Evolutionary conservation across 2,888 invertebrate genomes (phyloP).

Genomic region (Trachelus stipa): DNA sequence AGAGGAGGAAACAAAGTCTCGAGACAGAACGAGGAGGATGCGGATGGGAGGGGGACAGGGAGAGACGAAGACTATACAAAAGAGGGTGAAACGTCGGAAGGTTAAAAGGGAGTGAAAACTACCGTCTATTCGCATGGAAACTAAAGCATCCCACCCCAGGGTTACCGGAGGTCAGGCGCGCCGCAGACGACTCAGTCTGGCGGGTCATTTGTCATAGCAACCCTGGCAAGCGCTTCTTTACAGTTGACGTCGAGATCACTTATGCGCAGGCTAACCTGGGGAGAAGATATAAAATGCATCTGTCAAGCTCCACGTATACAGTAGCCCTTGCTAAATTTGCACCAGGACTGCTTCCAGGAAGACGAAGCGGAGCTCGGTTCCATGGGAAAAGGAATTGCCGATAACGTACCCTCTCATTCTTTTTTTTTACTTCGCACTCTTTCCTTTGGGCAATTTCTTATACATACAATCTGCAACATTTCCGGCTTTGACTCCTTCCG

Average conservation of each 20-base stretch:
- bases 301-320: slow-evolving; percentile 37
- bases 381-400: background rate
- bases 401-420: background rate
- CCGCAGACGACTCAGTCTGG: slow-evolving; percentile 5
- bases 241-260: slow-evolving; percentile 26
- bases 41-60: background rate
- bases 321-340: background rate
- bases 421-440: background rate
- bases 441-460: background rate
- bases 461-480: background rate
- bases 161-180: slow-evolving; percentile 28
- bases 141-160: background rate
- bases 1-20: background rate
- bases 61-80: background rate
- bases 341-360: background rate
- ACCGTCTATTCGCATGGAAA: background rate
- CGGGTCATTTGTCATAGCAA: slow-evolving; percentile 43
- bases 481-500: background rate
- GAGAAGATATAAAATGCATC: slow-evolving; percentile 50
- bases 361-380: background rate
- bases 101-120: background rate
- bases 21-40: background rate
- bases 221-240: slow-evolving; percentile 40
- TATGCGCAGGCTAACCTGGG: slow-evolving; percentile 8
- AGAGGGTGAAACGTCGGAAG: background rate